These are phyloP conservation scores for Drosophila peninsularis DNA, from an alignment of 2,888 invertebrate species.

Conservation along the genomic window DNA sequence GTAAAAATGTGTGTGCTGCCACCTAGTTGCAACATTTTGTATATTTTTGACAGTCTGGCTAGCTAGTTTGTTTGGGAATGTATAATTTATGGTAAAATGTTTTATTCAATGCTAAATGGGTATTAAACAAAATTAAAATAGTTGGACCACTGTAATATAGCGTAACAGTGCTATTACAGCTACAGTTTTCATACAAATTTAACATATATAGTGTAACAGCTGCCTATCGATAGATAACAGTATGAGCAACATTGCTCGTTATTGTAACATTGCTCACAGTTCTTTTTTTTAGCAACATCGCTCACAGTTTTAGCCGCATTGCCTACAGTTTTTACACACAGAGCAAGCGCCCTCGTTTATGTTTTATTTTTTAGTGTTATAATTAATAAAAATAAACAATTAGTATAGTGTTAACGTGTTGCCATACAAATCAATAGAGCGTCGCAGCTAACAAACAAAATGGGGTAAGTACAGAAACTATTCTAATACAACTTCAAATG, in stretches of 20 bases:
- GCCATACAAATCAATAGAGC: conserved; percentile 44
- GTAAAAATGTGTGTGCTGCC: conserved; percentile 35
- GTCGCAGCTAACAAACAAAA: conserved; percentile 52
- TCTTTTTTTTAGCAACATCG: conserved; percentile 22
- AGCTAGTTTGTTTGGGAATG: not conserved
- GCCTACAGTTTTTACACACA: conserved; percentile 55
- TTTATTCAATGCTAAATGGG: not conserved
- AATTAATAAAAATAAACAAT: conserved; percentile 60
- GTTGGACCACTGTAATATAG: not conserved
- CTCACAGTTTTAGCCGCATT: conserved; percentile 55
- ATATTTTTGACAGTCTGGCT: conserved; percentile 25
- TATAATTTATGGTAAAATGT: not conserved
- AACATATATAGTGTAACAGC: conserved; percentile 6
- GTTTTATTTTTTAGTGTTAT: conserved; percentile 66
- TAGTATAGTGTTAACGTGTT: conserved; percentile 53
- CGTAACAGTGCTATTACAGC: too few relatives aligned
- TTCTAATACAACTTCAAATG: conserved; percentile 24
- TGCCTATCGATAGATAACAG: conserved; percentile 11
- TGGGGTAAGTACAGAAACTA: conserved; percentile 61
- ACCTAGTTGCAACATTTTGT: conserved; percentile 21
- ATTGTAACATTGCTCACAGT: conserved; percentile 34
- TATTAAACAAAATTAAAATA: not conserved
- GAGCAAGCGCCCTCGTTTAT: conserved; percentile 52
- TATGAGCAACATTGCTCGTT: conserved; percentile 14
- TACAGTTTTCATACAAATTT: not conserved